A percentile compares a stretch with the other conserved stretches of the same genome.
Conservation (phyloP, 2,888 invertebrate genomes). For the Limnephilus lunatus region DNA sequence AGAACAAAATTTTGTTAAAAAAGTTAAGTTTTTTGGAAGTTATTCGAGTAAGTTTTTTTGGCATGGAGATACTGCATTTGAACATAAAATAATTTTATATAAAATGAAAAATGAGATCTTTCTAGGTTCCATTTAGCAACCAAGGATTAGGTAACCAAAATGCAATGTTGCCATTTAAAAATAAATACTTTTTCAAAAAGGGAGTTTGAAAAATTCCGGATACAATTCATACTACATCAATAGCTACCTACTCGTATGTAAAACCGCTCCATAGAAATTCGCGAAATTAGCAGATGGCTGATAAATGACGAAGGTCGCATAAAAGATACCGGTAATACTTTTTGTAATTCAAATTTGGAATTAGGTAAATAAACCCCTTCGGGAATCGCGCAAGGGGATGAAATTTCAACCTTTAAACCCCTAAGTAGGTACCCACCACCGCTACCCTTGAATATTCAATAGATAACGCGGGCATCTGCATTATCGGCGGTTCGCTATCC, state of each 20-base stretch:
- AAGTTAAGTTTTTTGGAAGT: too few relatives aligned
- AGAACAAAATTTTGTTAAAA: too few relatives aligned
- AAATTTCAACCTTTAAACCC: slow-evolving; percentile 65
- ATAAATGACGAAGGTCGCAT: slow-evolving; percentile 56
- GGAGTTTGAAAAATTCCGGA: neutral
- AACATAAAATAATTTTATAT: too few relatives aligned
- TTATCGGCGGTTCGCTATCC: slow-evolving; percentile 63
- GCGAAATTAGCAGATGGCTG: slow-evolving; percentile 65
- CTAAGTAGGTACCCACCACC: slow-evolving; percentile 56
- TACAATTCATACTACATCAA: neutral
- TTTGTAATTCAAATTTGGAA: slow-evolving; percentile 65
- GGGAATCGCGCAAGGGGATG: slow-evolving; percentile 58
- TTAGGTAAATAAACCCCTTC: slow-evolving; percentile 66
- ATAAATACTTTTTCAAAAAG: neutral
- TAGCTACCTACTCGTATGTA: neutral
- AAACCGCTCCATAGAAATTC: slow-evolving; percentile 55
- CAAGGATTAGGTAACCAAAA: neutral
- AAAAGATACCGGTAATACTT: slow-evolving; percentile 51
- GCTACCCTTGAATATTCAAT: slow-evolving; percentile 64
- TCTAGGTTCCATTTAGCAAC: neutral
- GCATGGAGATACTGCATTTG: too few relatives aligned
- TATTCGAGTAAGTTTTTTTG: too few relatives aligned
- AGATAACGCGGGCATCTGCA: slow-evolving; percentile 64
- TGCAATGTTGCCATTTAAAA: neutral
- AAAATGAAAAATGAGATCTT: too few relatives aligned